phyloP scores from a whole-genome alignment of 2,888 invertebrate genomes.

The Euplexia lucipara region DNA sequence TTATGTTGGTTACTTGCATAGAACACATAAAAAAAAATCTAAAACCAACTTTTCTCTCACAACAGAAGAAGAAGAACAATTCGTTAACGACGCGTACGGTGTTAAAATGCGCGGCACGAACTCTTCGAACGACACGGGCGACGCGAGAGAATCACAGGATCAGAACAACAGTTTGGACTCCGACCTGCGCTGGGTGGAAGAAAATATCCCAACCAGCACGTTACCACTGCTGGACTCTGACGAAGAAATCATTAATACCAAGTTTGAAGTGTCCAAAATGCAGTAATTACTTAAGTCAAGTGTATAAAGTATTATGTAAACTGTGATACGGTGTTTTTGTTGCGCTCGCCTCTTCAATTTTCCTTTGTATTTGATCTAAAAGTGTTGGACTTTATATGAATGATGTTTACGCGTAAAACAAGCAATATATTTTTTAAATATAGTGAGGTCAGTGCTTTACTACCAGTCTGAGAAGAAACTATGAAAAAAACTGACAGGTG shows the following conservation, averaged over 20 bases:
- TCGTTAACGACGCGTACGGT: constrained; percentile 96
- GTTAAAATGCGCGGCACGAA: constrained; percentile 93
- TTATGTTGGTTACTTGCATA: too few relatives aligned
- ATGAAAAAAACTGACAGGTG: too few relatives aligned
- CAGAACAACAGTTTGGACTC: constrained; percentile 81
- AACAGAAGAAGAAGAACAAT: constrained; percentile 95
- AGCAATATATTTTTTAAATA: too few relatives aligned
- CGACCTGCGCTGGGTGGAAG: constrained; percentile 96
- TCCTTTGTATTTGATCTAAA: constrained; percentile 9
- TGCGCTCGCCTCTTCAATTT: constrained; percentile 6
- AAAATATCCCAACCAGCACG: constrained; percentile 96
- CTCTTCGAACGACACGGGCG: constrained; percentile 69
- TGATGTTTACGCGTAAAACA: too few relatives aligned
- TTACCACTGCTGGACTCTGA: constrained; percentile 93
- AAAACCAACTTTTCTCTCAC: not conserved
- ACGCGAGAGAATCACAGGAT: constrained; percentile 67
- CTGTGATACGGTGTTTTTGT: constrained; percentile 68
- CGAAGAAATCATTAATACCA: constrained; percentile 96
- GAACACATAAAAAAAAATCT: not conserved
- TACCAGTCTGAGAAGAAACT: too few relatives aligned
- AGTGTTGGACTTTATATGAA: not conserved
- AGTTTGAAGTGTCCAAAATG: constrained; percentile 97
- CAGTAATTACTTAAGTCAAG: constrained; percentile 90
- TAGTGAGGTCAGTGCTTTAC: too few relatives aligned
- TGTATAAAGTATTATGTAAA: constrained; percentile 75